Evolutionary conservation across 2,113 vertebrate species (phyloP), one percentile per base, ranked within the genome.

Genomic region (Ranitomeya variabilis): DNA sequence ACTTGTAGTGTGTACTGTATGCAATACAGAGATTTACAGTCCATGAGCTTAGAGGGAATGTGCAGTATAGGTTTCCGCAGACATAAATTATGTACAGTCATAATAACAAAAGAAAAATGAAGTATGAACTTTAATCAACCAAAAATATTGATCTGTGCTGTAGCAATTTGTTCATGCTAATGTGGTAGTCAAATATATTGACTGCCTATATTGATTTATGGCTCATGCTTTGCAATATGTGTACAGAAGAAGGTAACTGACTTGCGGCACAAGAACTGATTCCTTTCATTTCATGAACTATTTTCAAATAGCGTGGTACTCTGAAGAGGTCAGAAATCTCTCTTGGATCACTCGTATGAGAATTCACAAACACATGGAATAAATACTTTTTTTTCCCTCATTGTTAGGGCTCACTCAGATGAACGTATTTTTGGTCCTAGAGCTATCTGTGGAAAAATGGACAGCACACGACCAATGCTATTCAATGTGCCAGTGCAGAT

Each of bases 151-250:
- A 88, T 83, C 26, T 64, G 45, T 18, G 5, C 87, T 62, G 67
- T 23, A 76, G 87, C 67, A 82, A 83, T 88, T 60, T 74, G 26
- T 83, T 78, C 73, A 62, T 88, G 67, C 80, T 88, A 60, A 83
- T 88, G 80, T 52, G 57, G 26, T 83, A 76, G 80, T 88, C 66
- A 83, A 88, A 83, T 80, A 81, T 88, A 88, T 88, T 88, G 80
- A 88, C 60, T 88, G 57, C 31, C 60, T 71, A 71, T 81, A 83
- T 74, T 88, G 87, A 88, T 88, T 66, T 82, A 90, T 74, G 80
- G 71, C n/a, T 26, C 82, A 71, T 51, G 54, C 12, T 73, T 80
- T 57, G 81, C 60, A 45, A 11, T 73, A n/a, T 73, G 55, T 69
- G 55, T 78, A 52, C 37, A 52, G 57, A 78, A 66, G 45, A 64